Base-by-base conservation (phyloP, 2,113 vertebrate species). In the Syngnathoides biaculeatus region DNA sequence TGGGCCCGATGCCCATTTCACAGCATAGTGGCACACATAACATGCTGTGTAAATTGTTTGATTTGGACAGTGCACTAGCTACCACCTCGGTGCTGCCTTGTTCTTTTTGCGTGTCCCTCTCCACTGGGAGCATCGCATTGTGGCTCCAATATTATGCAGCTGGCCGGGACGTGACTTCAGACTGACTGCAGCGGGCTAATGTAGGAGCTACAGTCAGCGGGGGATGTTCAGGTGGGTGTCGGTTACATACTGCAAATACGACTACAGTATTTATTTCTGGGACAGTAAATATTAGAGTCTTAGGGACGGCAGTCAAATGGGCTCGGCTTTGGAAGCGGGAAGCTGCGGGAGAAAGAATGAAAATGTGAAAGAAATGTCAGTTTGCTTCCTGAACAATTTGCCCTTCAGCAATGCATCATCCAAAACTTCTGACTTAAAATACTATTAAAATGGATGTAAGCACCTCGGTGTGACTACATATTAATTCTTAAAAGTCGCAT, bases 1-100 rank as follows among this genome's bases (percentile, higher is more conserved):
- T 75, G 35, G 59, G 65, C 75, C 47, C 63, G 70, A 45, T 67
- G 45, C 63, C 35, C 78, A 50, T 62, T 53, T 64, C 38, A 68
- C 64, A 71, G 63, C n/a, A 53, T 42, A 35, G 39, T 47, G 30
- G 52, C 69, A 42, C 65, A 65, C 67, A 62, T 5, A 53, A 73
- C 24, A 30, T 38, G 48, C 42, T n/a, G 38, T 24, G 39, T 38
- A 22, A 69, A 47, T 43, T 5, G 53, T 61, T 64, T 68, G n/a
- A 69, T 48, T 57, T 50, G 58, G 20, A 64, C 60, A 15, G 9
- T 55, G 6, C 19, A 64, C 38, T 43, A 42, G 22, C 24, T 57
- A 9, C 10, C 50, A 57, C 35, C 53, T 57, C 24, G 3, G n/a
- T 57, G 65, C 52, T 12, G 38, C 38, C 50, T 52, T 66, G 64